These are phyloP conservation scores for Chloromyia formosa DNA, from an alignment of 2,888 invertebrate genomes.

Conservation along the genomic window DNA sequence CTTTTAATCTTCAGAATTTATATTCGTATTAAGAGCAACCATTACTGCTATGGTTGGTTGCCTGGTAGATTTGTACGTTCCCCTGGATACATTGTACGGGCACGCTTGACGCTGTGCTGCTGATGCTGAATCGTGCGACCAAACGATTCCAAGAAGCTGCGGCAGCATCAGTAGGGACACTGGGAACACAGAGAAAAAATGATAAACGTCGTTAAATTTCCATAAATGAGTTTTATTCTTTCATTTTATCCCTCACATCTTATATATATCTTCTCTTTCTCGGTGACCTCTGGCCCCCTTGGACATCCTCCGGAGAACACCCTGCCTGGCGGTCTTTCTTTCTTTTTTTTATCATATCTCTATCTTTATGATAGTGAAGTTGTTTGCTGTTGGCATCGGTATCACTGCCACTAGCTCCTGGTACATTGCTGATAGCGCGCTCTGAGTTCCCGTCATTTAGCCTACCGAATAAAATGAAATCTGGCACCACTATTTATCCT, in stretches of 20 bases:
- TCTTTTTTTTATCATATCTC: constrained; percentile 20
- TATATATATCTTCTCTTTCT: constrained; percentile 9
- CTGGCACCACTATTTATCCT: constrained; percentile 41
- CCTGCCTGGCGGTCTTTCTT: background rate
- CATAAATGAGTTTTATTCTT: constrained; percentile 50
- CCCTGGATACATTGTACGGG: background rate
- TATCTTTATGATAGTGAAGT: constrained; percentile 32
- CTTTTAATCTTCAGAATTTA: constrained; percentile 50
- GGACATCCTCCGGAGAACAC: background rate
- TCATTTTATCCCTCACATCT: constrained; percentile 31
- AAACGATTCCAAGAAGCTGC: background rate
- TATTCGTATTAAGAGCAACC: constrained; percentile 48
- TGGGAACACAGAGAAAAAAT: constrained; percentile 42
- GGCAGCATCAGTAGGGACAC: background rate
- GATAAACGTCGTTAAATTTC: constrained; percentile 51
- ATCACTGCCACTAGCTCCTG: constrained; percentile 11
- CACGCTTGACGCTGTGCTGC: background rate
- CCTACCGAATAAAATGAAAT: constrained; percentile 27
- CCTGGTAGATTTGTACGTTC: constrained; percentile 33
- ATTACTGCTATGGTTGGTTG: constrained; percentile 15
- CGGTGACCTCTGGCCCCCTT: constrained; percentile 23
- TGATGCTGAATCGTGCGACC: background rate
- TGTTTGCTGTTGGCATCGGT: background rate
- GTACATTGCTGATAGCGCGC: background rate
- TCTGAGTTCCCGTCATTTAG: background rate